Evolutionary conservation across 1,140 invertebrate genomes (phyloP), one percentile per base, ranked within the genome.

Genomic region (Papilio helenus): DNA sequence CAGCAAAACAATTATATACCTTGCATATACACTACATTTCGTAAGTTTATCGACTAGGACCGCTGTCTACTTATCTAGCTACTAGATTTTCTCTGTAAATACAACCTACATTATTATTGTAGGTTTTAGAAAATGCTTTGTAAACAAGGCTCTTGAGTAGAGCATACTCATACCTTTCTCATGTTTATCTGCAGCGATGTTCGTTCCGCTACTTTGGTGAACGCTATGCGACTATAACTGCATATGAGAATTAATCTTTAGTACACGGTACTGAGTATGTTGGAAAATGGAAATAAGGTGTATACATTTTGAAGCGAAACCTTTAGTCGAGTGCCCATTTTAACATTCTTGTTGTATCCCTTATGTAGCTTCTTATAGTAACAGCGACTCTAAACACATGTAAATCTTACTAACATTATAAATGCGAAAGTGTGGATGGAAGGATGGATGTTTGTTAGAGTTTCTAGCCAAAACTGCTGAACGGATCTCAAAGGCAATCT

Each of bases 71-170:
- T 39, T 2, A 29, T 65, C 61, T 14, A 29, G 12, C 26, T 7
- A 65, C 26, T 65, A 12, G 23, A 16, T 26, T 65, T 26, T 29
- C 26, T 65, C 20, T 14, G 18, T 55, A 55, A n/a, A 55, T 55
- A 55, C 23, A 61, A 61, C 23, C 58, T 61, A 61, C 58, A 61
- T 61, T 12, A 61, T 26, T 61, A 61, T 61, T 29, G 10, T 65
- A 65, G 61, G 61, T 65, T 65, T 65, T 65, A 65, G 61, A 29
- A 65, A 65, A 65, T 65, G 61, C 61, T 65, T 65, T 29, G 61
- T 29, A 14, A 65, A 65, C 61, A 65, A 65, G 23, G 4, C 23
- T 65, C 26, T 65, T 29, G 61, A 29, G 61, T 14, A 26, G 26
- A 26, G 58, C 23, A 2, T 65, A 29, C 23, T 16, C 4, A 65